These are phyloP conservation scores for Drosophila helvetica DNA, from an alignment of 2,888 invertebrate species.

Conservation along the genomic window DNA sequence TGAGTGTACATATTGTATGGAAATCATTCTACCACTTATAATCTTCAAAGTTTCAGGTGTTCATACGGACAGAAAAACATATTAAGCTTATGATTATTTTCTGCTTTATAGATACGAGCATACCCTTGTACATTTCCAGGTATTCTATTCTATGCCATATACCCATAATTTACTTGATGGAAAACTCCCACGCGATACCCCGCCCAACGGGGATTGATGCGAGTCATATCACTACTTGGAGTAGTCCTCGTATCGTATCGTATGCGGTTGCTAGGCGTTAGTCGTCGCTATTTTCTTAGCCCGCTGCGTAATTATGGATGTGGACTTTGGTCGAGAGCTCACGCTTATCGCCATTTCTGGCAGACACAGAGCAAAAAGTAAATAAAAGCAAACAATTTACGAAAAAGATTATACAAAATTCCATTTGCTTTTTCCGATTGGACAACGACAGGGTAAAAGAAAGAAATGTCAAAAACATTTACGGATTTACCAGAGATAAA, in stretches of 20 bases:
- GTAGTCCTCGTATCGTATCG: not conserved
- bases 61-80: not conserved
- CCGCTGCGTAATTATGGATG: constrained; percentile 61
- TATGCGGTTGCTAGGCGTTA: constrained; percentile 56
- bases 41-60: not conserved
- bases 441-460: not conserved
- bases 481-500: constrained; percentile 40
- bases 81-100: not conserved
- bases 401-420: constrained; percentile 23
- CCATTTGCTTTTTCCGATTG: constrained; percentile 26
- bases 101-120: not conserved
- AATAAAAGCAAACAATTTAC: constrained; percentile 18
- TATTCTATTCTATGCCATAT: not conserved
- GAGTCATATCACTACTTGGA: not conserved
- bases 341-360: constrained; percentile 32
- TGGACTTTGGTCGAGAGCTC: constrained; percentile 53
- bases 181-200: constrained; percentile 21
- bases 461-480: constrained; percentile 16
- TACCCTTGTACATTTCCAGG: not conserved
- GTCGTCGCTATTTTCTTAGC: constrained; percentile 15
- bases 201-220: not conserved
- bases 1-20: too few species aligned
- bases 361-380: constrained; percentile 19
- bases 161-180: constrained; percentile 4
- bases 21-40: too few species aligned